These are phyloP conservation scores for Pterobdella sp. DNA, from an alignment of 2,888 invertebrate species.

Conservation along the genomic window DNA sequence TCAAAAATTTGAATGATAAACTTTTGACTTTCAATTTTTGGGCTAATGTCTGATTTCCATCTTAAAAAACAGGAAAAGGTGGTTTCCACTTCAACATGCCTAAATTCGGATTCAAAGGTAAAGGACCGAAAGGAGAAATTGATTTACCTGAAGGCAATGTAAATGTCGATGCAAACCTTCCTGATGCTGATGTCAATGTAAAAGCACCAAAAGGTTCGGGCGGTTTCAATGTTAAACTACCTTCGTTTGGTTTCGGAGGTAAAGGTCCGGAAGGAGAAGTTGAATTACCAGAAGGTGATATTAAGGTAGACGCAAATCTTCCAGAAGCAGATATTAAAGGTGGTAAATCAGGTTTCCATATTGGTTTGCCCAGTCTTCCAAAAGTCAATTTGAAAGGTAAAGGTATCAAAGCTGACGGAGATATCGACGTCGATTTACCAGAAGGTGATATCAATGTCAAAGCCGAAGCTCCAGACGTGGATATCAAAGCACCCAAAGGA, in stretches of 20 bases:
- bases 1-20: too few relatives aligned
- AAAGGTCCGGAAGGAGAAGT: constrained; percentile 5
- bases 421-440: neutral
- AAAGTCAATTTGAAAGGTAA: neutral
- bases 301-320: neutral
- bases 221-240: neutral
- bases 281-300: neutral
- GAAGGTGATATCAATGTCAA: too few relatives aligned
- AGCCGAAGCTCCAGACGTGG: neutral
- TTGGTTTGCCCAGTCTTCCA: neutral
- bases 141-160: too few relatives aligned
- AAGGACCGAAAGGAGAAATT: constrained; percentile 11
- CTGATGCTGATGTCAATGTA: constrained; percentile 1
- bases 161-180: constrained; percentile 2
- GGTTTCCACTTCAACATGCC: constrained; percentile 17
- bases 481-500: constrained; percentile 8
- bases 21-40: too few relatives aligned
- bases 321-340: neutral
- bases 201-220: constrained; percentile 14
- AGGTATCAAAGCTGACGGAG: neutral
- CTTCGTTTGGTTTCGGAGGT: neutral
- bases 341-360: neutral
- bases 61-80: constrained; percentile 9
- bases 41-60: too few relatives aligned
- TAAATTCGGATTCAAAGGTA: constrained; percentile 22